Percentiles rank a stretch among this genome's conserved stretches.
phyloP scores from a whole-genome alignment of 2,888 invertebrate genomes.

The Protonemura montana region DNA sequence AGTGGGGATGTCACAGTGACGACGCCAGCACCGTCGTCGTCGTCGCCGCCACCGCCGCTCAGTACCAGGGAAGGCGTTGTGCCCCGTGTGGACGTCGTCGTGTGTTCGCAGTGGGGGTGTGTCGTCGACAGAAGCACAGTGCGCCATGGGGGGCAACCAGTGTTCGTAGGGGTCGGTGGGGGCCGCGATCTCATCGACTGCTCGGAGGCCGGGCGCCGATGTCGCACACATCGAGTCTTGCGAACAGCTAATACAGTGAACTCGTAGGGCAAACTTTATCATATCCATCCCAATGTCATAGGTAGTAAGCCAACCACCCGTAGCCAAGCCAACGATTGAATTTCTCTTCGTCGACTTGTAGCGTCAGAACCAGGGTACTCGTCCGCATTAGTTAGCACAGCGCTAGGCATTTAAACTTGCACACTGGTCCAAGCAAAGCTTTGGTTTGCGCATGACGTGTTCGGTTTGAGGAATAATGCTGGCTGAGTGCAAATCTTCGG shows the following conservation, averaged over 20 bases:
- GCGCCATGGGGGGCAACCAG: not conserved
- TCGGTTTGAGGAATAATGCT: conserved; percentile 38
- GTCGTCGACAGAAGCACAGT: not conserved
- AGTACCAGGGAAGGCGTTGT: conserved; percentile 29
- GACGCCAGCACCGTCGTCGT: conserved; percentile 8
- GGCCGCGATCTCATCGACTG: not conserved
- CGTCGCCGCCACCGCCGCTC: conserved; percentile 19
- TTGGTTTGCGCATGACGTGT: conserved; percentile 26
- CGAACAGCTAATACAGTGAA: not conserved
- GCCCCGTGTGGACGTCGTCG: conserved; percentile 5
- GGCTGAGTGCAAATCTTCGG: conserved; percentile 33
- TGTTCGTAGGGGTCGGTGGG: not conserved
- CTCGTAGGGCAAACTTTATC: not conserved
- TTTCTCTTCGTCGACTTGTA: not conserved
- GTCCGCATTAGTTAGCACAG: not conserved
- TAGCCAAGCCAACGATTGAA: not conserved
- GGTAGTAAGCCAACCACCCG: not conserved
- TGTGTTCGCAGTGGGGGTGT: not conserved
- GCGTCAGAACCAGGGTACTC: not conserved
- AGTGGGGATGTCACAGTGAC: conserved; percentile 25
- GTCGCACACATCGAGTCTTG: not conserved
- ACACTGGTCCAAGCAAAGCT: conserved; percentile 1
- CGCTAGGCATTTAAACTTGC: not conserved
- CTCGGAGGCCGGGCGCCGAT: not conserved
- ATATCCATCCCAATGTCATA: not conserved